Evolutionary conservation across 2,888 invertebrate genomes (phyloP).

Genomic region (Girardia tigrina): DNA sequence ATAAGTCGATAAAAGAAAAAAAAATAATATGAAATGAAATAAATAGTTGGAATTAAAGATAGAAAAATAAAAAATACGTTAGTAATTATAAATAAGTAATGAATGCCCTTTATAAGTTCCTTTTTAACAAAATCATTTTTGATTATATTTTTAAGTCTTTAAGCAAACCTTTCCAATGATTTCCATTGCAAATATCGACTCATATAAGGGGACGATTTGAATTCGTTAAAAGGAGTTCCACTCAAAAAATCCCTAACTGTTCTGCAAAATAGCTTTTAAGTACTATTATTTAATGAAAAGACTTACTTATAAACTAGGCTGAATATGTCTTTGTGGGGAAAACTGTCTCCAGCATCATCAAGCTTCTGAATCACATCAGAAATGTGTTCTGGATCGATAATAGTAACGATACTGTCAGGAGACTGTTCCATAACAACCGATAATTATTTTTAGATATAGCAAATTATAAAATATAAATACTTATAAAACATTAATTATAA

Average conservation of each 20-base stretch:
- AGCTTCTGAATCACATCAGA: background rate
- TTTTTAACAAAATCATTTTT: no score
- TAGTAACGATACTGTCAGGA: background rate
- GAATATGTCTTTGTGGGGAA: background rate
- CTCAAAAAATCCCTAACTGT: slow-evolving; percentile 78
- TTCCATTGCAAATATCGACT: slow-evolving; percentile 93
- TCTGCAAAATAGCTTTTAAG: slow-evolving; percentile 52
- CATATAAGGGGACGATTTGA: slow-evolving; percentile 88
- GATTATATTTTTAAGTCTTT: no score
- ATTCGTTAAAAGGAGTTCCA: slow-evolving; percentile 75
- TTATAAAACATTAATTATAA: no score
- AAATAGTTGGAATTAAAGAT: no score
- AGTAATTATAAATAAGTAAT: no score
- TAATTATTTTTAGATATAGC: no score
- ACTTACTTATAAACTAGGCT: background rate
- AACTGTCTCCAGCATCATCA: background rate
- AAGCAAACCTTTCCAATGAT: slow-evolving; percentile 80
- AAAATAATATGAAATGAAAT: background rate
- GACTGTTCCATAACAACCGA: background rate
- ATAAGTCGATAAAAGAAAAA: background rate
- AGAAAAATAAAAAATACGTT: no score
- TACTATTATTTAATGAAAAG: background rate
- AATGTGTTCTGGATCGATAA: background rate
- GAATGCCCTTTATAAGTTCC: no score
- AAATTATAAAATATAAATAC: no score